Base-by-base conservation (phyloP, 1,140 invertebrate species). In the Procambarus virginalis region DNA sequence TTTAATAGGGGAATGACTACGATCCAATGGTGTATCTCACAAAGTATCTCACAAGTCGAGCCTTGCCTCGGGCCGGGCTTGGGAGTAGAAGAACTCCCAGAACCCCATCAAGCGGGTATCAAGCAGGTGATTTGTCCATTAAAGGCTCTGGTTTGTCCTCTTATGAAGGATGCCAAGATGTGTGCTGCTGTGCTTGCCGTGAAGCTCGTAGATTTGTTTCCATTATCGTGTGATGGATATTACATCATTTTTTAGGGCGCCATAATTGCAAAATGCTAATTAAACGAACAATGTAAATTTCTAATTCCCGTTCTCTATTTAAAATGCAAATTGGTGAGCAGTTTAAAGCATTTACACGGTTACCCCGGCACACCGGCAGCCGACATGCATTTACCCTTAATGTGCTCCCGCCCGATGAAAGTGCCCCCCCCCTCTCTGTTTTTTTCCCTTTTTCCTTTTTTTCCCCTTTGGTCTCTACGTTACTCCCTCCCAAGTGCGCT, bases 301-400 rank as follows among this genome's bases (percentile, higher is more conserved):
- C 84, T 76, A 86, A 86, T 86, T 86, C 84, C 48, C 49, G 84
- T 77, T 86, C 55, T 86, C 64, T 86, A 86, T 86, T 86, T 86
- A 86, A 86, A 86, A 86, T 86, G 84, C 84, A 86, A 86, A 86
- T 86, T 86, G 84, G 73, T 48, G 75, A 78, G 75, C 84, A 55
- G 84, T 86, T 86, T 60, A 86, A 86, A 78, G 84, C 84, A 86
- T 86, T 86, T 86, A 86, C 84, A 86, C 75, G 73, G 84, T 49
- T 76, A 60, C 60, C 84, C 73, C 48, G 51, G 84, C 76, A 58
- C 51, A 51, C 75, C 79, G 17, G 79, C 79, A 81, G 79, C 79
- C 79, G 79, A 51, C 79, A 58, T 55, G 79, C 79, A 51, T 81
- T 81, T 55, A 81, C 17, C 79, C 79, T 78, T 81, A 81, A 81